Conservation (phyloP, 2,113 vertebrate genomes). For the Condylura cristata region DNA sequence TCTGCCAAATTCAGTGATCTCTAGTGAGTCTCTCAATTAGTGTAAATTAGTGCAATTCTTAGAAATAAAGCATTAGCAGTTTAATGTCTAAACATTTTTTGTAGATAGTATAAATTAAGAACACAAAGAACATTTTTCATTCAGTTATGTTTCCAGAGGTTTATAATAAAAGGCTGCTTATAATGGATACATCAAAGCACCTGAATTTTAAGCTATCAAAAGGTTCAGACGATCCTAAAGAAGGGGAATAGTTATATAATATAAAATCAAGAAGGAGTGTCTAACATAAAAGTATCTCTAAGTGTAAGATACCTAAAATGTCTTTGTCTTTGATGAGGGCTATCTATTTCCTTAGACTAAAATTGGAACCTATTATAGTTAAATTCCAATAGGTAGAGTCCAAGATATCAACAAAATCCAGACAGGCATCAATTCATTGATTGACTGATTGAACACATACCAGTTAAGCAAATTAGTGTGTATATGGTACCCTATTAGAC, state of each 20-base stretch:
- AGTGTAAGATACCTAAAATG: background rate
- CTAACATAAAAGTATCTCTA: background rate
- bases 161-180: constrained; percentile 39
- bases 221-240: constrained; percentile 5
- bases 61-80: constrained; percentile 43
- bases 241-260: background rate
- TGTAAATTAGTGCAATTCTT: constrained; percentile 65
- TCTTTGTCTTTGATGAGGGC: background rate
- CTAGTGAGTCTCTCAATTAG: constrained; percentile 64
- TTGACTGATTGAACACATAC: background rate
- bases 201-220: background rate
- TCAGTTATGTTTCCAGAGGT: constrained; percentile 42
- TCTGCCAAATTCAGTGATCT: constrained; percentile 63
- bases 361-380: background rate
- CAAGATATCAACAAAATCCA: background rate
- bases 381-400: background rate
- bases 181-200: background rate
- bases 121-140: constrained; percentile 52
- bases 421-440: background rate
- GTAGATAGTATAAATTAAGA: constrained; percentile 28
- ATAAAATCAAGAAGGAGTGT: background rate
- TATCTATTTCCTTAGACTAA: background rate
- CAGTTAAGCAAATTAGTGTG: background rate
- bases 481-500: background rate
- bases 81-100: constrained; percentile 52